phyloP scores from a whole-genome alignment of 2,797 vertebrate species.

The Apodemus agrarius region DNA sequence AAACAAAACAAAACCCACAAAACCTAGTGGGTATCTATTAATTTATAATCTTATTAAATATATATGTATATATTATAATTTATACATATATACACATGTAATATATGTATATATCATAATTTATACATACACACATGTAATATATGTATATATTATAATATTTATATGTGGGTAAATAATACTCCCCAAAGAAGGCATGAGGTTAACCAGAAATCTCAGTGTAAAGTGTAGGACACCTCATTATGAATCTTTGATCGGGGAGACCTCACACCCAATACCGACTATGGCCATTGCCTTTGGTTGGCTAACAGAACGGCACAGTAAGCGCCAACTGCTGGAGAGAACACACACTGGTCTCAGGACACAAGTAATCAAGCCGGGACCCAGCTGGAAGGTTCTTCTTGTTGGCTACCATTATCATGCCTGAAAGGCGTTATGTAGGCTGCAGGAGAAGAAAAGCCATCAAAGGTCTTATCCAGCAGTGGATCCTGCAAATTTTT shows the following conservation, averaged over 20 bases:
- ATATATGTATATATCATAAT: not conserved
- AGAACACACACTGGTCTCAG: not conserved
- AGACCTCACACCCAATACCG: not conserved
- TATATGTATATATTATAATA: not conserved
- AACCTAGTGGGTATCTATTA: not conserved
- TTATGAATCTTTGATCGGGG: not conserved
- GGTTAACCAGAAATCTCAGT: not conserved
- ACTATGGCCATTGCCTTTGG: no score
- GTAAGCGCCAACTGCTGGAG: not conserved
- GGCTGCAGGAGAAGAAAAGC: not conserved
- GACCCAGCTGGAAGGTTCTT: not conserved
- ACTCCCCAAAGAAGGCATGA: not conserved
- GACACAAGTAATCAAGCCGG: not conserved
- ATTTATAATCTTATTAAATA: not conserved
- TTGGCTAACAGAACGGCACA: not conserved
- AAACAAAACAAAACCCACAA: not conserved
- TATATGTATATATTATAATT: no score
- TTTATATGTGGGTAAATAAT: not conserved
- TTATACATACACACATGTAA: not conserved
- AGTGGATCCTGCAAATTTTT: not conserved
- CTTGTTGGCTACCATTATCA: not conserved
- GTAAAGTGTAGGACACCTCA: not conserved
- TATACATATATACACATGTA: not conserved
- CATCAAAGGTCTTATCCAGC: not conserved
- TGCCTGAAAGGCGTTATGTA: not conserved